A percentile compares a stretch with the other conserved stretches of the same genome.
phyloP scores from a whole-genome alignment of 2,113 vertebrate species.

The Bathybates hornii region DNA sequence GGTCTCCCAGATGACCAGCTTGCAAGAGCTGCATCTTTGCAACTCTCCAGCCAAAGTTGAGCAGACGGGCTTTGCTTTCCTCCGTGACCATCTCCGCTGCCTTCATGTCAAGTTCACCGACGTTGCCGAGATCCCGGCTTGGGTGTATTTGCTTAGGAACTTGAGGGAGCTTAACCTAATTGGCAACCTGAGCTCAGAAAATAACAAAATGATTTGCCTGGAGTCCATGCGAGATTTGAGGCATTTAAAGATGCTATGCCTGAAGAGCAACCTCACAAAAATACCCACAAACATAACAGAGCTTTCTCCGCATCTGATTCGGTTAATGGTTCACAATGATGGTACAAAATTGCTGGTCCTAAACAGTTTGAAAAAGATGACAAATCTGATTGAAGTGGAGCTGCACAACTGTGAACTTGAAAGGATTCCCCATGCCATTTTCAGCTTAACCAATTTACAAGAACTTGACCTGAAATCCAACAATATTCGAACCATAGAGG shows the following conservation, averaged over 20 bases:
- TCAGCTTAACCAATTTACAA: conserved; percentile 92
- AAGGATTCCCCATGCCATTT: conserved; percentile 92
- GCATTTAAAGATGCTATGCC: conserved; percentile 85
- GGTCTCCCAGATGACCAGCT: conserved; percentile 93
- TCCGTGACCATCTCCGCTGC: conserved; percentile 89
- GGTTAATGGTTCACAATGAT: conserved; percentile 92
- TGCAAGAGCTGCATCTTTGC: conserved; percentile 91
- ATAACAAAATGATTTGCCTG: conserved; percentile 96
- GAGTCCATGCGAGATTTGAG: conserved; percentile 91
- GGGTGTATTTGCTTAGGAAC: conserved; percentile 93
- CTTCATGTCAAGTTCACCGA: conserved; percentile 97
- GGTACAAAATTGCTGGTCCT: conserved; percentile 91
- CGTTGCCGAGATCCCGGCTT: conserved; percentile 90
- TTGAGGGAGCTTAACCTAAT: conserved; percentile 86
- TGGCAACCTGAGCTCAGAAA: conserved; percentile 94
- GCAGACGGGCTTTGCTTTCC: conserved; percentile 91
- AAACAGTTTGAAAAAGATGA: conserved; percentile 98
- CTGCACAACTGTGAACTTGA: conserved; percentile 93
- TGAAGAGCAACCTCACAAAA: conserved; percentile 97
- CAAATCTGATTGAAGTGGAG: conserved; percentile 86
- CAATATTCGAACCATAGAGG: conserved; percentile 92
- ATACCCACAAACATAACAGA: conserved; percentile 94
- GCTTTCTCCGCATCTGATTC: conserved; percentile 88
- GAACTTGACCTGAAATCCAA: conserved; percentile 95
- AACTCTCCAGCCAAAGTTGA: conserved; percentile 95